Evolutionary conservation across 64 coral and sea anemone genomes (phyloP), one percentile per base, ranked within the genome.

Genomic region (Stylophora pistillata): DNA sequence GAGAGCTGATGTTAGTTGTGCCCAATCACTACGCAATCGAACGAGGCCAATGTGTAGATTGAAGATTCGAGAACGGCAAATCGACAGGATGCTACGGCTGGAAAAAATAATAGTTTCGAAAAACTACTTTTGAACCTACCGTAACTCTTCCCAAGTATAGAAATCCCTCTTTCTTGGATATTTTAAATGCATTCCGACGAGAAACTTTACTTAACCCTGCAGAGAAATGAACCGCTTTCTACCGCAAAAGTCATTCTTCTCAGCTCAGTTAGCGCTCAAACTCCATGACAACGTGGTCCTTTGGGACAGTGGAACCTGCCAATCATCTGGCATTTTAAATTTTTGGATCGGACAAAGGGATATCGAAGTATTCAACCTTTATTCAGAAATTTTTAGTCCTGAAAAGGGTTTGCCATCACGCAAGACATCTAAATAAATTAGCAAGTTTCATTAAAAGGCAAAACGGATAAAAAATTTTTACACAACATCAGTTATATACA

Each of bases 61-160:
- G 26, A 9, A 13, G 20, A 34, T 58, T 73, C 70, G 53, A 58
- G 54, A 75, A 61, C 16, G 23, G 60, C 17, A 69, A 65, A 69
- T 85, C 30, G 2, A 18, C 25, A 13, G 20, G 57, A 58, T 56
- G 17, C 37, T 0, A 13, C 27, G 12, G 18, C 30, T 52, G 73
- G 73, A 30, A 13, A 2, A 30, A 2, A 31, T 4, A 0, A 55
- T 14, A 20, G 11, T 11, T 56, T 37, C 15, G 15, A 26, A 53
- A 14, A 15, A 59, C 20, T 11, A 17, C 34, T 17, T 0, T 4
- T 33, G 86, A 78, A 62, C 91, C 69, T 93, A 96, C 94, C 94
- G 74, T 32, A 96, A 16, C 82, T 96, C 94, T 82, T 96, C 94
- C 91, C 91, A 96, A 21, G 87, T 89, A 15, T 93, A 93, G 84